These are phyloP conservation scores for Maniola jurtina DNA, from an alignment of 1,140 invertebrate species.

Conservation along the genomic window DNA sequence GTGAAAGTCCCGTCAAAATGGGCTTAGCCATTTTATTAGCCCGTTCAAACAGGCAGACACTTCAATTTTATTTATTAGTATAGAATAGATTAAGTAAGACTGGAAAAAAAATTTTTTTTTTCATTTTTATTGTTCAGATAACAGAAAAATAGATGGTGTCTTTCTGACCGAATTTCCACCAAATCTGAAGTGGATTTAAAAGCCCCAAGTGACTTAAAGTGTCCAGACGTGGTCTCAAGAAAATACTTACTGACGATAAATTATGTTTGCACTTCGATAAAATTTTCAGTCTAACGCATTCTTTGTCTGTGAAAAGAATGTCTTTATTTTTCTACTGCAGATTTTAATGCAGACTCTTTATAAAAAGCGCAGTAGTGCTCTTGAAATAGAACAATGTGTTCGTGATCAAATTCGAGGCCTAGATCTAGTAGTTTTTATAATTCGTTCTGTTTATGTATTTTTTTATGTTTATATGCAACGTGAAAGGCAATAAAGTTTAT, in stretches of 20 bases:
- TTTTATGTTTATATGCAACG: too few relatives aligned
- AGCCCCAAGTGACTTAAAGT: conserved; percentile 8
- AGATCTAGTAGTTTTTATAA: too few relatives aligned
- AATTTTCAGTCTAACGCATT: neutral
- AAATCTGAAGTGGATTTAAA: conserved; percentile 1
- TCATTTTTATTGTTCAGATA: too few relatives aligned
- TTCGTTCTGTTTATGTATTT: too few relatives aligned
- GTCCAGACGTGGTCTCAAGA: neutral
- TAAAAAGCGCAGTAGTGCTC: neutral
- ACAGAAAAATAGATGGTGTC: neutral
- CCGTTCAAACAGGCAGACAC: too few relatives aligned
- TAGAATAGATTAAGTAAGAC: too few relatives aligned
- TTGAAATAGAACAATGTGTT: neutral
- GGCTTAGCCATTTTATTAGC: too few relatives aligned
- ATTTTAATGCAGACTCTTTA: neutral
- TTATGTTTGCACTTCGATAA: neutral
- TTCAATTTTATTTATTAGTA: too few relatives aligned
- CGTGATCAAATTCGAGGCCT: too few relatives aligned
- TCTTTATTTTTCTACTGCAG: neutral
- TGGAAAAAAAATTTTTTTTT: too few relatives aligned
- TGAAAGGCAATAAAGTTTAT: too few relatives aligned
- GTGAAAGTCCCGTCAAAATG: too few relatives aligned
- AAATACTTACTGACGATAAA: conserved; percentile 1
- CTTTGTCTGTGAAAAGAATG: neutral
- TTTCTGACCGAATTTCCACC: neutral